Percentiles rank a stretch among this genome's conserved stretches.
These are phyloP conservation scores for Norana najaformis DNA, from an alignment of 2,888 invertebrate species.

Conservation along the genomic window DNA sequence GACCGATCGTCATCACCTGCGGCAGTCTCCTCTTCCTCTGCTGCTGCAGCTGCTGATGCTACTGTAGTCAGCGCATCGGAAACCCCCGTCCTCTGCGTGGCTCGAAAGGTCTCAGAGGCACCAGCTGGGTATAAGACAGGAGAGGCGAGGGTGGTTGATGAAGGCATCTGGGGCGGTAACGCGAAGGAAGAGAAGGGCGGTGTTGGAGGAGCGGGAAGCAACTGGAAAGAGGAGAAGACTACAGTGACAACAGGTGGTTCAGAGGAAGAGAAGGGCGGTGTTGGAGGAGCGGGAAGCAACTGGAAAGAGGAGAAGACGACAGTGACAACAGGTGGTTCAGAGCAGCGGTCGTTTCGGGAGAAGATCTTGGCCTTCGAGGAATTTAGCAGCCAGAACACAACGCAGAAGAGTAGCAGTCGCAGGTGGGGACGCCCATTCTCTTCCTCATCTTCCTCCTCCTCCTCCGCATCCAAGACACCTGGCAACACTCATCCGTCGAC, in stretches of 20 bases:
- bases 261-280: background rate
- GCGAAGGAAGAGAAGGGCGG: background rate
- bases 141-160: background rate
- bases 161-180: background rate
- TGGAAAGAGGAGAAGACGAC: background rate
- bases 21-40: background rate
- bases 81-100: background rate
- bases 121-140: background rate
- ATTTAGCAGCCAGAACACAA: background rate
- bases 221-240: background rate
- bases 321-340: background rate
- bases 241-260: background rate
- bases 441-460: background rate
- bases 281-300: background rate
- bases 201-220: background rate
- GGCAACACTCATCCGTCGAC: background rate
- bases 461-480: background rate
- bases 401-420: background rate
- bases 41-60: background rate
- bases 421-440: background rate
- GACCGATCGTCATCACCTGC: background rate
- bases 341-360: constrained; percentile 20
- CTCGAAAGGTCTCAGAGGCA: background rate
- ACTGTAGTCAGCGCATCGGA: background rate
- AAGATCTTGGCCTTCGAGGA: constrained; percentile 18